These are phyloP conservation scores for Trissolcus japonicus DNA, from an alignment of 2,888 invertebrate species.

Conservation along the genomic window DNA sequence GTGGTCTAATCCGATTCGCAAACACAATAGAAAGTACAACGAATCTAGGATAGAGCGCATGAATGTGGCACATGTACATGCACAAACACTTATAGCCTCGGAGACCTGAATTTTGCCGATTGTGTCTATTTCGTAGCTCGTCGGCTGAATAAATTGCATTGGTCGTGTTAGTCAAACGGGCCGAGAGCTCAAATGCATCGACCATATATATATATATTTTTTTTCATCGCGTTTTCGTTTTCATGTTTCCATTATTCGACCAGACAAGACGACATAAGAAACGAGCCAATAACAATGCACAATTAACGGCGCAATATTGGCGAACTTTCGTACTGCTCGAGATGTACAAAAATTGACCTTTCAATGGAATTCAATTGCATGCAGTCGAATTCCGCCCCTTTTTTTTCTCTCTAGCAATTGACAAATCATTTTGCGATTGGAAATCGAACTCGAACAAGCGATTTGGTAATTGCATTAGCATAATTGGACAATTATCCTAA, in stretches of 20 bases:
- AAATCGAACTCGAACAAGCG: conserved; percentile 23
- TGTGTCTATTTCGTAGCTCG: conserved; percentile 56
- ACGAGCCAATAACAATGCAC: conserved; percentile 40
- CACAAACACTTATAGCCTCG: conserved; percentile 14
- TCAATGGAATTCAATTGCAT: conserved; percentile 38
- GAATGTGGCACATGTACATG: conserved; percentile 55
- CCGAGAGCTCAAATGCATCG: conserved; percentile 44
- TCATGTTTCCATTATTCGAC: conserved; percentile 35
- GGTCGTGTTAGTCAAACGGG: conserved; percentile 56
- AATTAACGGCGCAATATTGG: conserved; percentile 34
- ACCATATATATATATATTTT: conserved; percentile 8
- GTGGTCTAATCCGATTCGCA: conserved; percentile 66
- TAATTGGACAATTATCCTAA: conserved; percentile 45
- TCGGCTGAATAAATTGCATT: conserved; percentile 57
- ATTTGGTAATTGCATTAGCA: conserved; percentile 46
- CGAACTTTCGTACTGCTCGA: conserved; percentile 36
- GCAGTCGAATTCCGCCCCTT: conserved; percentile 20
- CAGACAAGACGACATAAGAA: conserved; percentile 39
- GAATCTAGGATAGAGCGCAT: conserved; percentile 67
- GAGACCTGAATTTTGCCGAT: conserved; percentile 67
- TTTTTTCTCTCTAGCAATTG: conserved; percentile 15
- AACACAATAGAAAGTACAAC: conserved; percentile 71
- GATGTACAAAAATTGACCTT: conserved; percentile 35
- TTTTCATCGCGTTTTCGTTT: conserved; percentile 23
- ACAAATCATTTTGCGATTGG: conserved; percentile 27